Conservation (phyloP, 2,113 vertebrate species). For the Ctenomys sociabilis region DNA sequence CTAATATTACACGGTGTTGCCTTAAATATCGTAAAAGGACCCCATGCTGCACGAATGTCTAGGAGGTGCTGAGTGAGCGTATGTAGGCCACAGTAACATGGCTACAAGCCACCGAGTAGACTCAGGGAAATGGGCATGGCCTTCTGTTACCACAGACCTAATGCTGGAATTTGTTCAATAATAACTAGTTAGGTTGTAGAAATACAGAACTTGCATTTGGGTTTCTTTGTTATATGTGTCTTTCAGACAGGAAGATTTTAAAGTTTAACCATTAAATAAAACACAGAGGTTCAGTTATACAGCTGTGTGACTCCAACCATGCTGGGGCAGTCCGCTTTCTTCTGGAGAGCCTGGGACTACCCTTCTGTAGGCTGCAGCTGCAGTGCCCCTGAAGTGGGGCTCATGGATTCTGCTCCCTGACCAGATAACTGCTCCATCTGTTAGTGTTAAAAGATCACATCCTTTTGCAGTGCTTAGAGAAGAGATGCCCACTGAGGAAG, state of each 20-base stretch:
- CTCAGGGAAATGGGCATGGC: neutral
- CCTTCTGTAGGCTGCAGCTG: neutral
- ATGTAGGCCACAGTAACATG: neutral
- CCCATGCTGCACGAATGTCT: neutral
- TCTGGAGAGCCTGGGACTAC: conserved; percentile 55
- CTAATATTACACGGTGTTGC: neutral
- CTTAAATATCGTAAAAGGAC: neutral
- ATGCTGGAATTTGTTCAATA: neutral
- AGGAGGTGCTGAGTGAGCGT: neutral
- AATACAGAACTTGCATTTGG: conserved; percentile 12
- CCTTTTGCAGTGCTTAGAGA: neutral
- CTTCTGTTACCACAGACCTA: neutral
- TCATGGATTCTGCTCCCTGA: neutral
- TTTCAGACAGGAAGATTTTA: conserved; percentile 18
- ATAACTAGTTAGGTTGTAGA: neutral
- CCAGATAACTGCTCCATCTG: conserved; percentile 39
- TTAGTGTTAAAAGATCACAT: conserved; percentile 39
- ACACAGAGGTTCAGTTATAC: conserved; percentile 15
- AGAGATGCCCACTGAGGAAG: neutral
- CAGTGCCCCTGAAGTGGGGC: conserved; percentile 59
- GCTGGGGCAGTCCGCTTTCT: neutral
- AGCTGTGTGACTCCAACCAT: neutral
- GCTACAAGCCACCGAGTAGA: neutral
- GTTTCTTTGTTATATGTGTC: neutral
- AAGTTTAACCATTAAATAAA: conserved; percentile 57